A percentile compares a stretch with the other conserved stretches of the same genome.
phyloP scores from a whole-genome alignment of 2,113 vertebrate genomes.

The Emydura subglobosa region DNA sequence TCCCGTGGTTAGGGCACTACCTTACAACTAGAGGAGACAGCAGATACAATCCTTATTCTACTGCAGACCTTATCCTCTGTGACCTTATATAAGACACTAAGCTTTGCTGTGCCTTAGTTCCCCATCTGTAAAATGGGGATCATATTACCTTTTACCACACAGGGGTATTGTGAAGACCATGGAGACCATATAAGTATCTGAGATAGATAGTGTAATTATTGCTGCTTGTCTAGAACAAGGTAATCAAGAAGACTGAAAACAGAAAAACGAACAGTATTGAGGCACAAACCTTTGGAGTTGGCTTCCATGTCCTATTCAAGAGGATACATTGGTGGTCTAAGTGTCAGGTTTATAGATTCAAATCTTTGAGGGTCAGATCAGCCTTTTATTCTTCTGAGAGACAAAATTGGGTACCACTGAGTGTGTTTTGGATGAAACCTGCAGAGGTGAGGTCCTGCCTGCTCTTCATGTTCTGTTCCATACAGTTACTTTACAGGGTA shows the following conservation, averaged over 20 bases:
- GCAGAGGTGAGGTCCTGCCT: neutral
- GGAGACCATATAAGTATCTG: neutral
- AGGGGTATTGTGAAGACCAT: neutral
- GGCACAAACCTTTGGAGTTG: neutral
- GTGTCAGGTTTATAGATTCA: neutral
- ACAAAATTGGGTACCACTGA: neutral
- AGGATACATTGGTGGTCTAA: neutral
- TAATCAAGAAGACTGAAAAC: slow-evolving; percentile 9
- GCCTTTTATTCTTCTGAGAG: slow-evolving; percentile 27
- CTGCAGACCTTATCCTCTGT: neutral
- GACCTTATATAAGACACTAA: neutral
- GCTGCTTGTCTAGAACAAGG: neutral
- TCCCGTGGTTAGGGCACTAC: neutral
- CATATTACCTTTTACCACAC: neutral
- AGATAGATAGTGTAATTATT: neutral
- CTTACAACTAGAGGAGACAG: neutral
- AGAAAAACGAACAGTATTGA: slow-evolving; percentile 35
- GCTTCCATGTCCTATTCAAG: slow-evolving; percentile 22
- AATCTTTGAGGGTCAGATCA: neutral
- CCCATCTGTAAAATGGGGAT: neutral
- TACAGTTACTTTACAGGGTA: neutral
- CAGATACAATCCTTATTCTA: neutral
- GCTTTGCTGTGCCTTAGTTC: neutral
- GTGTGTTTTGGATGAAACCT: neutral
- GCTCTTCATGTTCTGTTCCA: fast-evolving